These are phyloP conservation scores for Lordiphosa mommai DNA, from an alignment of 1,140 invertebrate species.

Conservation along the genomic window DNA sequence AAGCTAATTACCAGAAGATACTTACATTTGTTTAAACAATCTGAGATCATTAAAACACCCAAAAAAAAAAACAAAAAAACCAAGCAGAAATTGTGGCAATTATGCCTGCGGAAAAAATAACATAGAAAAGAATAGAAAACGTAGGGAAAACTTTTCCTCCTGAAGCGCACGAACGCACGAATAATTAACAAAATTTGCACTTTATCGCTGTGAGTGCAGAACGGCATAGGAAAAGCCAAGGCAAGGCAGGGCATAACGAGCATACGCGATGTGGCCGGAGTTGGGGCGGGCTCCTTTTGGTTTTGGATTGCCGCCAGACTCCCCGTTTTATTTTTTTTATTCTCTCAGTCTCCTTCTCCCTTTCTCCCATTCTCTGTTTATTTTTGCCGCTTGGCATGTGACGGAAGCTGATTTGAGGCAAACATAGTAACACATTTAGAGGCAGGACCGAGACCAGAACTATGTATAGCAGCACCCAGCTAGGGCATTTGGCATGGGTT, in stretches of 20 bases:
- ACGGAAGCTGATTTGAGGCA: conserved; percentile 77
- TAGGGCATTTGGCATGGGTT: conserved; percentile 44
- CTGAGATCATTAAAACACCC: conserved; percentile 5
- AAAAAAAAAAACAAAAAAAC: conserved; percentile 2
- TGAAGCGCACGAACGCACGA: conserved; percentile 61
- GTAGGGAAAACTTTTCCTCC: conserved; percentile 29
- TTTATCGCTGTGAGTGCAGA: conserved; percentile 70
- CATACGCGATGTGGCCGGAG: conserved; percentile 34
- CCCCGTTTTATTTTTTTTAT: neutral
- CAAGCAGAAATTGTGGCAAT: conserved; percentile 62
- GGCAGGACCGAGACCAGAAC: conserved; percentile 1
- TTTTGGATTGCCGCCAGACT: conserved; percentile 1
- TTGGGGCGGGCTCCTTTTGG: conserved; percentile 27
- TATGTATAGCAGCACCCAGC: neutral
- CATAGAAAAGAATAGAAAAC: conserved; percentile 10
- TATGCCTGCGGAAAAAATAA: conserved; percentile 18
- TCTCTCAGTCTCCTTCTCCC: neutral
- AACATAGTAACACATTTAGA: conserved; percentile 75
- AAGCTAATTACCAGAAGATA: conserved; percentile 16
- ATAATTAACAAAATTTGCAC: conserved; percentile 79
- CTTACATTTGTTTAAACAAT: conserved; percentile 6
- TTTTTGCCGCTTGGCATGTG: conserved; percentile 74
- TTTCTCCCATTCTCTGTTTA: conserved; percentile 39
- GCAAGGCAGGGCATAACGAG: conserved; percentile 46
- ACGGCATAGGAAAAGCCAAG: neutral